Conservation (phyloP, 2,888 invertebrate species). For the Mesorhabditis belari region DNA sequence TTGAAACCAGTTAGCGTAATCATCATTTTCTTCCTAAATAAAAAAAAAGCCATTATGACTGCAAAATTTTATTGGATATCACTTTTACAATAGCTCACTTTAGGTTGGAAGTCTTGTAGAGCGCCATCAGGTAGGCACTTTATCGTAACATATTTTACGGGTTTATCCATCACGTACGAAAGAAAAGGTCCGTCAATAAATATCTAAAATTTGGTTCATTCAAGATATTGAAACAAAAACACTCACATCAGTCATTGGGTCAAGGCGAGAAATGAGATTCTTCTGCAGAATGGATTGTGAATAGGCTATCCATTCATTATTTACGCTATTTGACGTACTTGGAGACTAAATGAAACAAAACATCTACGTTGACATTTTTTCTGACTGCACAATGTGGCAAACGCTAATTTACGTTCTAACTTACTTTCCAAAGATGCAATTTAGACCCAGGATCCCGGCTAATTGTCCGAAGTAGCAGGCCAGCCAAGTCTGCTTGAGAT, state of each 20-base stretch:
- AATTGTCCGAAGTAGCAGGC: slow-evolving; percentile 48
- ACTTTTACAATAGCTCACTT: no score
- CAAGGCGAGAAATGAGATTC: slow-evolving; percentile 15
- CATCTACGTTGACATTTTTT: no score
- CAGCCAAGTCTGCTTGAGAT: slow-evolving; percentile 40
- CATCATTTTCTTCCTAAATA: no score
- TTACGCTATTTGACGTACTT: no score
- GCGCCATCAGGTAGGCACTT: slow-evolving; percentile 13
- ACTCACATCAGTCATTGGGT: slow-evolving; percentile 1
- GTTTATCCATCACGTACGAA: slow-evolving; percentile 40
- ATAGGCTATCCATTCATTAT: slow-evolving; percentile 40
- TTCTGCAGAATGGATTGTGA: slow-evolving; percentile 43
- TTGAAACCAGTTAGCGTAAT: neutral
- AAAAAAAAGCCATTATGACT: no score
- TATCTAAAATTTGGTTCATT: slow-evolving; percentile 15
- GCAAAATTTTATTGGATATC: no score
- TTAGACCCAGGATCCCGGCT: slow-evolving; percentile 45
- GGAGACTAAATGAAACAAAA: neutral
- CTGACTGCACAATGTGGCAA: no score
- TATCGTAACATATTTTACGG: slow-evolving; percentile 32
- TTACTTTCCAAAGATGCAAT: slow-evolving; percentile 36
- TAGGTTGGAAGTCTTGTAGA: slow-evolving; percentile 31
- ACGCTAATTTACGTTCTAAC: no score
- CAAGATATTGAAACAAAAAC: slow-evolving; percentile 2
- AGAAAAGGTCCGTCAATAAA: slow-evolving; percentile 42